Base-by-base conservation (phyloP, 2,797 vertebrate genomes). In the Coregonus ussuriensis region DNA sequence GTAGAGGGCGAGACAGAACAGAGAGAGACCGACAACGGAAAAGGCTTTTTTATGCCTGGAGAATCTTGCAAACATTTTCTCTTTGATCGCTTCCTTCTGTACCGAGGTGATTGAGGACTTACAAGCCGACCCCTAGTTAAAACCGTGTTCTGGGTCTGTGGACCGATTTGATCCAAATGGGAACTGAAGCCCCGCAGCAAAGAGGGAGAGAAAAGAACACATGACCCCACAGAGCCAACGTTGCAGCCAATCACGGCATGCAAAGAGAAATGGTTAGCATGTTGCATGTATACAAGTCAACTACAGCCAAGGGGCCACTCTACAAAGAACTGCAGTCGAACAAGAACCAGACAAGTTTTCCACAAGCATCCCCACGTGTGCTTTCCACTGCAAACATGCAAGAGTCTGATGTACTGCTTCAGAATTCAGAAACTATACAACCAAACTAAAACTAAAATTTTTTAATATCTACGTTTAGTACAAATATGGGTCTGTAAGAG, bases 151-250 rank as follows among this genome's bases (percentile, higher is more conserved):
- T 96, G 95, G 95, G 94, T 96, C 96, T 97, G 96, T 96, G 96
- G 93, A 96, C 95, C 93, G 96, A 96, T 97, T 95, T 97, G 95
- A 98, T 98, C 97, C 97, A 98, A 94, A 97, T 97, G 94, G 97
- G 96, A 95, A 96, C 97, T 99, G 96, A 95, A 90, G 93, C 91
- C 86, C 95, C 94, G 96, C 94, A 93, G 94, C 94, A 90, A 93
- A 89, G 93, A 91, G 90, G 94, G 93, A 91, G 88, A 95, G 91
- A 88, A 92, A 83, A 89, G 15, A 72, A 72, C 85, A 94, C 14
- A 83, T 92, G 90, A 95, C 95, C 91, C 87, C 56, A 47, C 6
- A 92, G 86, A 95, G 93, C 91, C 81, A 88, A 83, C 81, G 77
- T 11, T 74, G 13, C 59, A 52, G 83, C 87, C 78, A 76, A 66